Conservation (phyloP, 1,140 invertebrate species). For the Acromyrmex heyeri region DNA sequence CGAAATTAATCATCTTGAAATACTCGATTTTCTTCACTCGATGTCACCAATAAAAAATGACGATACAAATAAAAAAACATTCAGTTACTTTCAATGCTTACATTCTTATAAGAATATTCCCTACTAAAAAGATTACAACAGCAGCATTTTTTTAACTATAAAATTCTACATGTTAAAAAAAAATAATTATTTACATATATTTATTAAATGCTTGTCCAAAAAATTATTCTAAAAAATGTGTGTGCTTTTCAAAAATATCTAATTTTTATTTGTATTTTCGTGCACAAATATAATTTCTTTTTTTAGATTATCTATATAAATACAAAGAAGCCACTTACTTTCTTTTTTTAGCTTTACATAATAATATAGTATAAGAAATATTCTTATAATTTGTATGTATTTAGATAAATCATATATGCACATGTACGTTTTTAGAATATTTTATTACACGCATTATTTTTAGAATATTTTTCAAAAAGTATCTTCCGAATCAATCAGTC, state of each 20-base stretch:
- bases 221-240: not conserved
- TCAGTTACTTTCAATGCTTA: conserved; percentile 23
- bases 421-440: conserved; percentile 18
- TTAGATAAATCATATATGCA: not conserved
- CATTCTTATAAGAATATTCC: not conserved
- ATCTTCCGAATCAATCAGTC: conserved; percentile 65
- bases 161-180: not conserved
- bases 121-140: not conserved
- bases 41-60: conserved; percentile 8
- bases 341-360: not conserved
- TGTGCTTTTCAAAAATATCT: not conserved
- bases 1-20: conserved; percentile 54
- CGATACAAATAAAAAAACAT: conserved; percentile 49
- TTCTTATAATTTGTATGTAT: not conserved
- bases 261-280: not conserved
- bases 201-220: not conserved
- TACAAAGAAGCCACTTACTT: too few relatives aligned
- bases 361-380: not conserved
- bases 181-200: not conserved
- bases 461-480: conserved; percentile 32
- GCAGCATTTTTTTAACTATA: not conserved
- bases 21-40: conserved; percentile 39
- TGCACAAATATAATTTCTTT: not conserved
- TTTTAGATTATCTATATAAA: too few relatives aligned
- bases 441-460: conserved; percentile 8